These are phyloP conservation scores for Peromyscus polionotus DNA, from an alignment of 2,113 vertebrate genomes.

Conservation along the genomic window DNA sequence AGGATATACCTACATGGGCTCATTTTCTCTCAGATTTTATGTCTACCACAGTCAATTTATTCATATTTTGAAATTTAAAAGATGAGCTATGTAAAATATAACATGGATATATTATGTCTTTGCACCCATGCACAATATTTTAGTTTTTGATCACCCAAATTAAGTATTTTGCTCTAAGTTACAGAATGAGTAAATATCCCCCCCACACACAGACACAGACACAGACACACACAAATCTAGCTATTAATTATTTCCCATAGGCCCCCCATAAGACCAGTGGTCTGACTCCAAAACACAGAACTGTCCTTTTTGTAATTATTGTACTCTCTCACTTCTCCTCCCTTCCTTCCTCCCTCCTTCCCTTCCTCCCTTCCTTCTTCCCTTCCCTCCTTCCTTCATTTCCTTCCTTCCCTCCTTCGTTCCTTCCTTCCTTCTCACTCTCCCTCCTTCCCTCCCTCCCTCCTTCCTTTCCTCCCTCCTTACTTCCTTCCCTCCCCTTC, in stretches of 20 bases:
- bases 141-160: not conserved
- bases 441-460: too few species aligned
- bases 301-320: not conserved
- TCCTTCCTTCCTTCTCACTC: too few species aligned
- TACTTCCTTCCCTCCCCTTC: too few species aligned
- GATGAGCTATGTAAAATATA: not conserved
- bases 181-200: not conserved
- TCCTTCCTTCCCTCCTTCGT: too few species aligned
- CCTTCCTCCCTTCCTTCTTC: too few species aligned
- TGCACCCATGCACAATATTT: not conserved
- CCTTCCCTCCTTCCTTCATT: too few species aligned
- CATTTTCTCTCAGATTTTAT: not conserved
- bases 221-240: too few species aligned
- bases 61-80: not conserved
- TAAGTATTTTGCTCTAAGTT: not conserved
- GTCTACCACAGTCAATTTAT: not conserved
- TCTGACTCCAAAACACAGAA: not conserved
- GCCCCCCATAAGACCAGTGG: not conserved
- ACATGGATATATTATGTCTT: not conserved
- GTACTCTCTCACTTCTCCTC: too few species aligned
- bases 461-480: too few species aligned
- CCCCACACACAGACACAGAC: too few species aligned
- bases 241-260: not conserved
- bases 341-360: too few species aligned
- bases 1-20: not conserved